Conservation (phyloP, 2,797 vertebrate species). For the Cyprinodon diabolis region DNA sequence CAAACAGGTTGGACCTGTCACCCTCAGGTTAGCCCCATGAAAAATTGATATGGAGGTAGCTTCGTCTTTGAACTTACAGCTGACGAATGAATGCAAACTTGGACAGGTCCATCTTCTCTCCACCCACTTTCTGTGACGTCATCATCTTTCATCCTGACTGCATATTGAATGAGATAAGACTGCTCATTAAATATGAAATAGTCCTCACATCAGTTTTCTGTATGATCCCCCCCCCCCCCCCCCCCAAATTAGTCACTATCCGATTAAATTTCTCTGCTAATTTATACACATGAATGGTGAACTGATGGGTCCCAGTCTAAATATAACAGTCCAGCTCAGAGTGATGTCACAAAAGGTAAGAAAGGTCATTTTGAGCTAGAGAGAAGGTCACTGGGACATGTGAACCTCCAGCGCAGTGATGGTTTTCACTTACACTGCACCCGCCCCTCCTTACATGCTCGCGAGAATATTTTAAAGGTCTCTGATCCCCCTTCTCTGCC, state of each 20-base stretch:
- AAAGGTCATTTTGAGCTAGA: slow-evolving; percentile 66
- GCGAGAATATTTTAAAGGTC: slow-evolving; percentile 73
- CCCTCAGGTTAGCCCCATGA: background rate
- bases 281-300: slow-evolving; percentile 15
- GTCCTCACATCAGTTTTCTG: background rate
- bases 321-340: slow-evolving; percentile 36
- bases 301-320: slow-evolving; percentile 35
- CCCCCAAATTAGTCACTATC: slow-evolving; percentile 13
- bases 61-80: too few relatives aligned
- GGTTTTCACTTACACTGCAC: slow-evolving; percentile 83
- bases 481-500: slow-evolving; percentile 28
- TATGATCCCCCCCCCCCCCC: background rate
- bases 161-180: slow-evolving; percentile 28
- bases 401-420: slow-evolving; percentile 67
- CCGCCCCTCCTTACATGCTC: slow-evolving; percentile 57
- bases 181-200: slow-evolving; percentile 9
- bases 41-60: background rate
- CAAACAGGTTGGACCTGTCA: background rate
- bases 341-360: slow-evolving; percentile 73
- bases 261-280: slow-evolving; percentile 17
- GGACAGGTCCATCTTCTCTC: slow-evolving; percentile 15
- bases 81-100: background rate
- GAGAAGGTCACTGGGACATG: slow-evolving; percentile 82
- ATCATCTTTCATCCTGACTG: slow-evolving; percentile 50
- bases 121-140: slow-evolving; percentile 38